A percentile compares a stretch with the other conserved stretches of the same genome.
These are phyloP conservation scores for Philereme vetulata DNA, from an alignment of 2,888 invertebrate species.

Conservation along the genomic window DNA sequence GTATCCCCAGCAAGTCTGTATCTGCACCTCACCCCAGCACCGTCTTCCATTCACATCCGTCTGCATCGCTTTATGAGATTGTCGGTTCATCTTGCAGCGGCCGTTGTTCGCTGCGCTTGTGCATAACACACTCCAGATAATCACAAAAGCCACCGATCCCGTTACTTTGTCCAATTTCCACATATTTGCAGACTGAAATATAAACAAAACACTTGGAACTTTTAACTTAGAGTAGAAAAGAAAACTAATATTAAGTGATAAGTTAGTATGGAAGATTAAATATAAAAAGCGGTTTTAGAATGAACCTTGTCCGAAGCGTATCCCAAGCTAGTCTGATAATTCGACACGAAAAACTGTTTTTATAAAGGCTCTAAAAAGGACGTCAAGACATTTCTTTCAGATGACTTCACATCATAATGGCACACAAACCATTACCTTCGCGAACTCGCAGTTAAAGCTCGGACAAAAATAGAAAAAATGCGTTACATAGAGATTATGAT, in stretches of 20 bases:
- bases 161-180: constrained; percentile 29
- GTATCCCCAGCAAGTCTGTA: constrained; percentile 92
- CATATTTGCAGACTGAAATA: constrained; percentile 41
- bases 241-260: too few relatives aligned
- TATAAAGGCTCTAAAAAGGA: constrained; percentile 61
- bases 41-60: constrained; percentile 85
- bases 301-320: constrained; percentile 48
- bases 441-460: constrained; percentile 55
- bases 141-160: constrained; percentile 45
- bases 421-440: constrained; percentile 67
- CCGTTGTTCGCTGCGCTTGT: constrained; percentile 47
- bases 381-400: constrained; percentile 71
- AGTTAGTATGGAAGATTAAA: too few relatives aligned
- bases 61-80: constrained; percentile 71
- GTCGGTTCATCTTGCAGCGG: constrained; percentile 64
- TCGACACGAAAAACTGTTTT: constrained; percentile 49
- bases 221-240: too few relatives aligned
- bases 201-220: neutral
- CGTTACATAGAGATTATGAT: constrained; percentile 51
- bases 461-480: constrained; percentile 58
- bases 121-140: constrained; percentile 47
- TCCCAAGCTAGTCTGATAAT: constrained; percentile 51
- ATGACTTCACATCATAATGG: constrained; percentile 64
- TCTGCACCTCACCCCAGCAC: constrained; percentile 91
- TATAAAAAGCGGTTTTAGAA: too few relatives aligned